Percentiles rank a stretch among this genome's conserved stretches.
Conservation (phyloP, 2,113 vertebrate species). For the Dendrocopos noguchii region DNA sequence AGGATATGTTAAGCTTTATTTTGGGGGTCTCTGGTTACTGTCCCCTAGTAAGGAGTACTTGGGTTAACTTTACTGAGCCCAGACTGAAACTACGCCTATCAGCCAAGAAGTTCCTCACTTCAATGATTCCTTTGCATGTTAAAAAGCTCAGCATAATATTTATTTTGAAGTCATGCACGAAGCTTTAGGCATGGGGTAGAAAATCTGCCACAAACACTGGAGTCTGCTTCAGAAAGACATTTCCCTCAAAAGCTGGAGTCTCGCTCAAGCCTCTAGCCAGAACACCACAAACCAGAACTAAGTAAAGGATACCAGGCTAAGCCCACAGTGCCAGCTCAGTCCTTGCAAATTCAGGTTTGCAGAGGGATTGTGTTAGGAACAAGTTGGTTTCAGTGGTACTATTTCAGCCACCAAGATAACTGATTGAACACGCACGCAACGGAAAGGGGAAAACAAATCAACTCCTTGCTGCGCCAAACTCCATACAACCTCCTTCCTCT, state of each 20-base stretch:
- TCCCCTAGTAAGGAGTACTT: background rate
- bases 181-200: background rate
- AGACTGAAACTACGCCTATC: background rate
- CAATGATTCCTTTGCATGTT: background rate
- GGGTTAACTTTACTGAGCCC: background rate
- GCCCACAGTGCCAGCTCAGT: background rate
- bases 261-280: background rate
- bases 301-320: background rate
- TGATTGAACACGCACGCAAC: background rate
- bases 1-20: background rate
- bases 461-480: background rate
- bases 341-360: background rate
- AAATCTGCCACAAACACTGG: background rate
- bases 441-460: background rate
- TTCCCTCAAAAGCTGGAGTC: background rate
- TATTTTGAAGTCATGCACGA: background rate
- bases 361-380: background rate
- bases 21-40: background rate
- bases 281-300: background rate
- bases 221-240: background rate
- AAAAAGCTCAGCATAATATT: background rate
- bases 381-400: background rate
- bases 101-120: background rate
- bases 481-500: background rate
- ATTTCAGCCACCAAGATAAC: background rate